These are phyloP conservation scores for Ooceraea biroi DNA, from an alignment of 1,140 invertebrate genomes.

Conservation along the genomic window DNA sequence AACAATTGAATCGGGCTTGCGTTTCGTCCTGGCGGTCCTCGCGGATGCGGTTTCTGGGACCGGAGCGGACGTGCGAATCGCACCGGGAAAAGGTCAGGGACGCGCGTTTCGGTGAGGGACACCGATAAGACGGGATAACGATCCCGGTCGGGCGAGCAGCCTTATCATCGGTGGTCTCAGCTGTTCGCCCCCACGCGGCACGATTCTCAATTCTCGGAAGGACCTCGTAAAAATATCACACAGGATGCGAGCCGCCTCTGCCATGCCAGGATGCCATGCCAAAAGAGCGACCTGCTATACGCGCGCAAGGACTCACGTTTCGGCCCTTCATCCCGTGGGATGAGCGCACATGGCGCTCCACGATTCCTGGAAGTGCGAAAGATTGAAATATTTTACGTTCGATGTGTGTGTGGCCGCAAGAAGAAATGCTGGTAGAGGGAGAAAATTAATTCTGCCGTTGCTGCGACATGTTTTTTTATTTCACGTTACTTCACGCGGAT, in stretches of 20 bases:
- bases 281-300: constrained; percentile 65
- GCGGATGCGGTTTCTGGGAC: constrained; percentile 4
- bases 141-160: constrained; percentile 20
- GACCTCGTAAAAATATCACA: constrained; percentile 80
- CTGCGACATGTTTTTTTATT: neutral
- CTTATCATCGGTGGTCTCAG: constrained; percentile 77
- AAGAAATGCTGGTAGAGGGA: too few relatives aligned
- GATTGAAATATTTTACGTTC: constrained; percentile 40
- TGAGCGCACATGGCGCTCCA: constrained; percentile 30
- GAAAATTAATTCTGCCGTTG: too few relatives aligned
- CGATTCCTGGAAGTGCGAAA: constrained; percentile 29
- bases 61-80: constrained; percentile 56
- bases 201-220: constrained; percentile 76
- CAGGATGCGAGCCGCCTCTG: constrained; percentile 75
- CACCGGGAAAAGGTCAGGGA: constrained; percentile 65
- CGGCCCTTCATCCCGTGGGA: constrained; percentile 38
- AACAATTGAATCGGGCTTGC: neutral
- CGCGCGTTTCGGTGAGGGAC: constrained; percentile 59
- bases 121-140: constrained; percentile 67
- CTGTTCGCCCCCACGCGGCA: constrained; percentile 73
- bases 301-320: constrained; percentile 60
- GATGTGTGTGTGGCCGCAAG: neutral
- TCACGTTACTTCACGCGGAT: neutral
- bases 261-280: constrained; percentile 66
- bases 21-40: neutral